Evolutionary conservation across 2,888 invertebrate species (phyloP), one percentile per base, ranked within the genome.

Genomic region (Pemphredon lugubris): DNA sequence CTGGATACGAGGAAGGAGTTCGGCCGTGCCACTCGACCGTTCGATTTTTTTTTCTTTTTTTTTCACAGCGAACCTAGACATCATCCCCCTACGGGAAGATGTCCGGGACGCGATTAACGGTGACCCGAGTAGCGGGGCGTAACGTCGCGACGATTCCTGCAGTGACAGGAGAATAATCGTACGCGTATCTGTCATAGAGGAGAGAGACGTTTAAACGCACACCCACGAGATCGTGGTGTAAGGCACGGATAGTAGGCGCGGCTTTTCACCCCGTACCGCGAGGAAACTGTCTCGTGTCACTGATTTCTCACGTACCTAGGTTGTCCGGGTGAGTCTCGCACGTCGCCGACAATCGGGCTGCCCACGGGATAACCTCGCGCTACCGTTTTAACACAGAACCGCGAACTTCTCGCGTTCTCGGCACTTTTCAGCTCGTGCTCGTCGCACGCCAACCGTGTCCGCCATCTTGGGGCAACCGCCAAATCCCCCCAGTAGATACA

Each of bases 401-500:
- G 59, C 77, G 79, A 82, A 83, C 77, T 85, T 84, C 75, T 84
- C 83, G 77, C 81, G 84, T 77, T 79, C 84, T 82, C 86, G 83
- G 81, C 85, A 84, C 86, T 84, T 86, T 84, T 85, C 86, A 81
- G 84, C 84, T 79, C 82, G 85, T 84, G 83, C 84, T 84, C 84
- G 83, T 85, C 86, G 86, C 88, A 86, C 86, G 86, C 87, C 85
- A 88, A 83, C 83, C 87, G 86, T 82, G 85, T 87, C 87, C 89
- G 88, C 89, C 89, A 89, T 89, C 87, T 89, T 89, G 87, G 86
- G 83, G 83, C 85, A 86, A 88, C 87, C 88, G 88, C 86, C 86
- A 85, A 86, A 84, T 79, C 74, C 72, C 75, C 72, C 67, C 84
- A 86, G 82, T 79, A 73, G 54, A 59, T 78, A 81, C 84, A 81